Conservation (phyloP, 2,113 vertebrate genomes). For the Tupaia chinensis region DNA sequence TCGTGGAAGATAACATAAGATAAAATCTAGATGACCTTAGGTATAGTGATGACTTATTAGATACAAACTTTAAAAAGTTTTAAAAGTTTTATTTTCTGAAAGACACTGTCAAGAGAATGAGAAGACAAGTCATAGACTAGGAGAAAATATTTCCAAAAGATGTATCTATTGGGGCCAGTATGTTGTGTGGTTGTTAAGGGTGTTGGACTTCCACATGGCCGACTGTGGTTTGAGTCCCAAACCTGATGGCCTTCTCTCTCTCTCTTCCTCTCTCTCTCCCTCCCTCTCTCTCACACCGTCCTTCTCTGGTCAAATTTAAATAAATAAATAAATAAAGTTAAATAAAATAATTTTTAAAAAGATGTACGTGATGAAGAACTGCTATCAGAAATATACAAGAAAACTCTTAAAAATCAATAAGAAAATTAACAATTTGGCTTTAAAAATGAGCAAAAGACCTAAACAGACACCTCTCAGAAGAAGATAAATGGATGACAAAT, state of each 20-base stretch:
- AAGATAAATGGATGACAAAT: background rate
- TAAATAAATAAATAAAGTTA: too few relatives aligned
- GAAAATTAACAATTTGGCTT: background rate
- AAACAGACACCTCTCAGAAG: background rate
- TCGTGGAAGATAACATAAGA: background rate
- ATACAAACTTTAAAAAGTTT: background rate
- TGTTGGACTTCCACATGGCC: too few relatives aligned
- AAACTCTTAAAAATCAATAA: constrained; percentile 18
- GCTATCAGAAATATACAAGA: background rate
- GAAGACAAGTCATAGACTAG: background rate
- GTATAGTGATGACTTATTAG: background rate
- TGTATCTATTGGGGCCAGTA: background rate
- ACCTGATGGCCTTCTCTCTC: too few relatives aligned
- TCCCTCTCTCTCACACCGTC: too few relatives aligned
- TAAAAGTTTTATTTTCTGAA: background rate
- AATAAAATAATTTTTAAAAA: background rate
- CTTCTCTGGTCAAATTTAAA: too few relatives aligned
- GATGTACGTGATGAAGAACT: background rate
- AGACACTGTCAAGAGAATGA: background rate
- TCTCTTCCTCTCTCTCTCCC: too few relatives aligned
- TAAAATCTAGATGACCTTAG: background rate
- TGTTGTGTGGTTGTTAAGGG: too few relatives aligned
- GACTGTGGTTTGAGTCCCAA: too few relatives aligned
- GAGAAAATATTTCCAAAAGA: background rate
- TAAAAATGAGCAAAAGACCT: background rate